Evolutionary conservation across 2,113 vertebrate genomes (phyloP), one percentile per base, ranked within the genome.

Genomic region (Cyanoramphus novaezelandiae): DNA sequence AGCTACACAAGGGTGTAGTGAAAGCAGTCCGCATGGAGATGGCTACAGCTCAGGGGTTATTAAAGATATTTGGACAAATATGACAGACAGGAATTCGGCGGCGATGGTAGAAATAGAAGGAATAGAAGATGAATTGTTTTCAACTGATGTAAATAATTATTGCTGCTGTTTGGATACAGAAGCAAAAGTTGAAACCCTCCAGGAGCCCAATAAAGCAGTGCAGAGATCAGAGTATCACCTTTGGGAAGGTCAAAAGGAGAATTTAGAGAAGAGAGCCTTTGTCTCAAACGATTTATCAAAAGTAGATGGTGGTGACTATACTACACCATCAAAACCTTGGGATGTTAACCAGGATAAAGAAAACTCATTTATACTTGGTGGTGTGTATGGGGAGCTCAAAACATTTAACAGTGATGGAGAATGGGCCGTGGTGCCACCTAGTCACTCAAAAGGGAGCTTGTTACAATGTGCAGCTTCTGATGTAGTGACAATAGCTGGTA

Each of bases 1-100:
- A 92, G 93, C 98, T 94, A 95, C 98, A 95, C 98, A 98, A 86
- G 98, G 97, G 82, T 98, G 99, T 62, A 98, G 98, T 53, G 98
- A 98, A 92, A 90, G 97, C 97, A 98, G 98, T 97, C 98, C 99
- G 93, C 98, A 86, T 86, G 98, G 97, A 97, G 99, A 98, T 62
- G 98, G 99, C 97, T 99, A 99, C 98, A 98, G 99, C 99, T 99
- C 99, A 98, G 99, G 99, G 98, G 99, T 99, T 96, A 99, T 99
- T 95, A 99, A 99, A 97, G 99, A 99, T 98, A 99, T 99, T 97
- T 99, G 99, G 99, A 99, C 99, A 97, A 98, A 99, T 93, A 98
- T 99, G 88, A 98, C 98, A 93, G 99, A 98, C 46, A 90, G 98
- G 72, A 97, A 98, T 97, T 98, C 98, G 90, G 97, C 97, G 44